Percentiles rank a stretch among this genome's conserved stretches.
Conservation (phyloP, 1,140 invertebrate species). For the Drosophila nebulosa region DNA sequence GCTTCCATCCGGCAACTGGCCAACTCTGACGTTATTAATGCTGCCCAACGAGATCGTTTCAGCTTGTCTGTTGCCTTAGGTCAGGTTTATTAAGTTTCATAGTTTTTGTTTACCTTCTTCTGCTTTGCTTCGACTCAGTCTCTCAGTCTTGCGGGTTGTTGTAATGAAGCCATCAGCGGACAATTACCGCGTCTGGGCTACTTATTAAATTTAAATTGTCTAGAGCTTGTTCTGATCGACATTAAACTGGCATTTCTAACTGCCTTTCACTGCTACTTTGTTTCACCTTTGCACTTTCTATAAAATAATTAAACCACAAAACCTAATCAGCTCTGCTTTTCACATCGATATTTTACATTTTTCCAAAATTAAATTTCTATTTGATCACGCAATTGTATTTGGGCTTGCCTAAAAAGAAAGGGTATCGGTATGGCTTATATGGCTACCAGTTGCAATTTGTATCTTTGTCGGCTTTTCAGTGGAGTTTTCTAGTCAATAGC, state of each 20-base stretch:
- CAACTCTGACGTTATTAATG: conserved; percentile 14
- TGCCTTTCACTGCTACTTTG: conserved; percentile 23
- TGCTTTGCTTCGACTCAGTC: conserved; percentile 36
- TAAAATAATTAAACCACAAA: conserved; percentile 38
- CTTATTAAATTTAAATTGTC: conserved; percentile 58
- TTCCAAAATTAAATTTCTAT: conserved; percentile 24
- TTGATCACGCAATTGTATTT: conserved; percentile 31
- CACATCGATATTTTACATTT: conserved; percentile 22
- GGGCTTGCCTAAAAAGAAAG: neutral
- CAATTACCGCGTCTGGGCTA: conserved; percentile 52
- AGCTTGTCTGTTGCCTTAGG: conserved; percentile 60
- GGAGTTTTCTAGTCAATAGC: too few relatives aligned
- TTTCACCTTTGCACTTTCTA: conserved; percentile 44
- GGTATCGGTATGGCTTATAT: neutral
- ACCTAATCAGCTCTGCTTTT: conserved; percentile 32
- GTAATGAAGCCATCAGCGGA: conserved; percentile 72
- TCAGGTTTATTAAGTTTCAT: conserved; percentile 50
- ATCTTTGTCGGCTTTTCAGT: too few relatives aligned
- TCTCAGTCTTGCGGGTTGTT: conserved; percentile 37
- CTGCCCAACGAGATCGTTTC: conserved; percentile 3
- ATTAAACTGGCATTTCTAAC: neutral
- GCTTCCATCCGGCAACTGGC: neutral
- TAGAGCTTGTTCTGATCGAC: neutral
- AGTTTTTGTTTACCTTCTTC: conserved; percentile 28
- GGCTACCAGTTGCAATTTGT: too few relatives aligned